Conservation (phyloP, 2,797 vertebrate genomes). For the Chrosomus eos region DNA sequence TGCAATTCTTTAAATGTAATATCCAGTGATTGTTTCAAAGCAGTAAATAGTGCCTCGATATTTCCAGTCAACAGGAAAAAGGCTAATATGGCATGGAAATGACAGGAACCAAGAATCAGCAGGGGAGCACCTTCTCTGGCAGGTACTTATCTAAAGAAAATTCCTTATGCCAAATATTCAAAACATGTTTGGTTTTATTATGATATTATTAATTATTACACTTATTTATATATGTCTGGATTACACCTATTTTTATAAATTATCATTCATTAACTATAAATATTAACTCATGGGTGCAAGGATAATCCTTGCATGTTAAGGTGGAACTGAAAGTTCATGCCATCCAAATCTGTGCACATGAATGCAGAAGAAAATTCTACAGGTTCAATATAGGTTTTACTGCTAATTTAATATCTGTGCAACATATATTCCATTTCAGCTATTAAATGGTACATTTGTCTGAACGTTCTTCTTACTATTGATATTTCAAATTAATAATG, state of each 20-base stretch:
- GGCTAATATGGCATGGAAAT: background rate
- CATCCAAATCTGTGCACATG: background rate
- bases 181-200: background rate
- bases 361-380: background rate
- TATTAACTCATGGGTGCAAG: background rate
- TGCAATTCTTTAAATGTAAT: background rate
- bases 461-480: background rate
- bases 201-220: background rate
- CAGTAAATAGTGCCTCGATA: background rate
- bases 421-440: background rate
- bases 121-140: background rate
- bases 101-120: background rate
- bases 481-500: background rate
- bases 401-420: background rate
- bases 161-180: background rate
- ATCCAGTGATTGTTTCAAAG: background rate
- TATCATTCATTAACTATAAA: background rate
- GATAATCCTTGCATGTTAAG: background rate
- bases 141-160: background rate
- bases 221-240: background rate
- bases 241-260: background rate
- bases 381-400: background rate
- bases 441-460: background rate
- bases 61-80: background rate
- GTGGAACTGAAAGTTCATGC: background rate